Percentiles rank a stretch among this genome's conserved stretches.
Evolutionary conservation across 2,888 invertebrate species (phyloP).

Genomic region (Cerastoderma edule): DNA sequence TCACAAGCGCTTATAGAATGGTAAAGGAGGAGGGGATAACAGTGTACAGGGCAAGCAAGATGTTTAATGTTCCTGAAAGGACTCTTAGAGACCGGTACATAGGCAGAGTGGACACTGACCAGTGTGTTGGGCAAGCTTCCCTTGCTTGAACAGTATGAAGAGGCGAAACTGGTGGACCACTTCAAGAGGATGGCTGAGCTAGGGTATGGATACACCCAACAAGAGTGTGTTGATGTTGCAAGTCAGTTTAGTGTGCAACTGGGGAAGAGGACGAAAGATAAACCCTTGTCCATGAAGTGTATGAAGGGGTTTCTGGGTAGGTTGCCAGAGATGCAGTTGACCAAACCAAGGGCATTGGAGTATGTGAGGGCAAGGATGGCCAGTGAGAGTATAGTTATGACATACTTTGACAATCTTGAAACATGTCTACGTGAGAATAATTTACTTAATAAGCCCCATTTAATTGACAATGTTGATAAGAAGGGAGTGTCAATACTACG

Average conservation of each 20-base stretch:
- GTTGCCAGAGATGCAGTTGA: conserved; percentile 40
- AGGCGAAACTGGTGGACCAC: conserved; percentile 24
- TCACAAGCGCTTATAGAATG: conserved; percentile 29
- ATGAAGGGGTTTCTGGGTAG: conserved; percentile 28
- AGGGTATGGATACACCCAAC: conserved; percentile 40
- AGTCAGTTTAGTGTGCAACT: conserved; percentile 31
- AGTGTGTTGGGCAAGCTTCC: conserved; percentile 18
- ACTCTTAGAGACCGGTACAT: conserved; percentile 38
- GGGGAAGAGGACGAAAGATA: conserved; percentile 18
- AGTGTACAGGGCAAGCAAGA: conserved; percentile 18
- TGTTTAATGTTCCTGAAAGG: conserved; percentile 26
- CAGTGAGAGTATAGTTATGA: not conserved
- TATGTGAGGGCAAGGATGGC: conserved; percentile 33
- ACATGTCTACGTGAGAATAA: not conserved
- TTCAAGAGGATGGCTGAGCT: conserved; percentile 30
- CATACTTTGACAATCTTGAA: conserved; percentile 31
- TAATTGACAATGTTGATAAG: conserved; percentile 38
- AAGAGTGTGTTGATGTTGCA: conserved; percentile 41
- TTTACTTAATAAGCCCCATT: conserved; percentile 15
- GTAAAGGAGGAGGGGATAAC: conserved; percentile 20
- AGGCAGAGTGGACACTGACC: conserved; percentile 28
- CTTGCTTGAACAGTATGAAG: conserved; percentile 20
- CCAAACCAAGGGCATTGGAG: conserved; percentile 36
- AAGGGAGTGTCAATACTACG: conserved; percentile 30
- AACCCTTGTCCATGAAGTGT: conserved; percentile 37